Percentiles rank a stretch among this genome's conserved stretches.
These are phyloP conservation scores for Larimichthys crocea DNA, from an alignment of 2,113 vertebrate species.

Conservation along the genomic window DNA sequence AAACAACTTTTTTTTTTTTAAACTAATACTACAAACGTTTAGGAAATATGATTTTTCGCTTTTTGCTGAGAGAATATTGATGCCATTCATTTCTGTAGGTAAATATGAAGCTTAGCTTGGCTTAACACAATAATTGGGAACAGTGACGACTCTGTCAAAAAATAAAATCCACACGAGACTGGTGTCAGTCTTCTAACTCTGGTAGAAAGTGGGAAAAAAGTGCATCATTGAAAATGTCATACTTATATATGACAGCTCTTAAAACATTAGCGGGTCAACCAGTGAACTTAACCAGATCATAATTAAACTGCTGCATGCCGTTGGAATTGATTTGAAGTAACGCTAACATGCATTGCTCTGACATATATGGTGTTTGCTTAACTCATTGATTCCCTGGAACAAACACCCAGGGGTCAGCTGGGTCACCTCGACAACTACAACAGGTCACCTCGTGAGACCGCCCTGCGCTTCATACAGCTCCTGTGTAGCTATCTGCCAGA, in stretches of 20 bases:
- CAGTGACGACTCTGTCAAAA: too few relatives aligned
- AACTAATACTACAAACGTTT: neutral
- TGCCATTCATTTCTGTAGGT: neutral
- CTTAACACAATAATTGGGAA: neutral
- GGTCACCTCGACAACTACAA: slow-evolving; percentile 5
- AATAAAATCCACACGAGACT: neutral
- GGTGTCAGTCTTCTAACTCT: neutral
- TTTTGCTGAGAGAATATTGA: neutral
- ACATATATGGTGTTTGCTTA: neutral
- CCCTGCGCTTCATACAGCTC: slow-evolving; percentile 37
- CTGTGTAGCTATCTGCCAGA: slow-evolving; percentile 5
- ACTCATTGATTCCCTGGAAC: neutral
- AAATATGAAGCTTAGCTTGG: neutral
- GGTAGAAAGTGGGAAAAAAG: neutral
- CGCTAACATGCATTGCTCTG: neutral
- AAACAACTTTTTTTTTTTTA: neutral
- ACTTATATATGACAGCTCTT: too few relatives aligned
- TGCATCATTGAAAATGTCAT: too few relatives aligned
- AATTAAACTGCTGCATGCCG: neutral
- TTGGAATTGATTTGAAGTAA: neutral
- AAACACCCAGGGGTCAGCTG: neutral
- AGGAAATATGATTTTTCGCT: neutral
- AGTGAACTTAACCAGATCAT: neutral
- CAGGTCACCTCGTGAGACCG: slow-evolving; percentile 26
- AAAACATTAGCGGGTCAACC: neutral